Evolutionary conservation across 2,888 invertebrate species (phyloP), one percentile per base, ranked within the genome.

Genomic region (Meganola albula): DNA sequence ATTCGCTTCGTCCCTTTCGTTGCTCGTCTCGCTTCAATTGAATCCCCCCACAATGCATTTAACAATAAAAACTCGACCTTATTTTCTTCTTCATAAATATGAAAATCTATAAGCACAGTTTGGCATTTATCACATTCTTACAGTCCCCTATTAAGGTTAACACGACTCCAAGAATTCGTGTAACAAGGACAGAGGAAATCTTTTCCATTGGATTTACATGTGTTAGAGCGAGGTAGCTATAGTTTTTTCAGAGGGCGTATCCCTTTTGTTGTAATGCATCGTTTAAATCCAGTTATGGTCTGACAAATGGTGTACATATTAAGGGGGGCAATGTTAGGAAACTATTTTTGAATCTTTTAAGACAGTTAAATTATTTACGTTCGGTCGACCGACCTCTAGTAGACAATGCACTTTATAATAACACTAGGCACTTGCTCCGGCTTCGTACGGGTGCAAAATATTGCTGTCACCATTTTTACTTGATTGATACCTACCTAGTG

Each of bases 341-440:
- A 85, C 85, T 85, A 85, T 85, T 85, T 85, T 85, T 85, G 85
- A 85, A 85, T 85, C 84, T 85, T 85, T 85, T 85, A 85, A 85
- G 84, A 85, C 83, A 80, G 79, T 80, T 85, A 83, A 84, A 85
- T 84, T 84, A 84, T 85, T 85, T 85, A 85, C 72, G 75, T 75
- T 71, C 68, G 65, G 82, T 74, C 73, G 71, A 71, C 74, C 76
- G 72, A 62, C 67, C 76, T 76, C 66, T 70, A 73, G 67, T 58
- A 78, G 83, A 83, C 84, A 83, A 84, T 84, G 83, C 80, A 80
- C 74, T 84, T 85, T 84, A 84, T 84, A 83, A 84, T 83, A 84
- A 83, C 82, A 83, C 82, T 83, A n/a, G n/a, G n/a, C n/a, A n/a
- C n/a, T n/a, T n/a, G n/a, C n/a, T n/a, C n/a, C n/a, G n/a, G n/a